A percentile compares a stretch with the other conserved stretches of the same genome.
Evolutionary conservation across 2,797 vertebrate species (phyloP).

Genomic region (Psittacula echo): DNA sequence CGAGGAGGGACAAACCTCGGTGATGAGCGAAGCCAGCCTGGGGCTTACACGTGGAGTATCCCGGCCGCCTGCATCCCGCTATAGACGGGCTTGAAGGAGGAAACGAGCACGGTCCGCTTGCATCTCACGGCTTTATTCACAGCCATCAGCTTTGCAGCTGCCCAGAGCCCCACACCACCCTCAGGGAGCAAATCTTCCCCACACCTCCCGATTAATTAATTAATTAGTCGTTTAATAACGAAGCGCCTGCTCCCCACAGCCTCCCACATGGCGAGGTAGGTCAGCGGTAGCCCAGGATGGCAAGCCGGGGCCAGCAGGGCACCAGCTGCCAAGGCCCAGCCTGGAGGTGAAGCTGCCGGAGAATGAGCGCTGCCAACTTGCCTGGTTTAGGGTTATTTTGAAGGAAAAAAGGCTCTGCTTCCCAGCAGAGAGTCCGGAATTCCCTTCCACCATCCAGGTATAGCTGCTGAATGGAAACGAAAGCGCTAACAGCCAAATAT

Average conservation of each 20-base stretch:
- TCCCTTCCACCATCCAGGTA: not conserved
- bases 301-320: rapidly evolving
- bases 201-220: not conserved
- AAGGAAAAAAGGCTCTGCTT: not conserved
- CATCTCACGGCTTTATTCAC: not conserved
- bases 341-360: rapidly evolving
- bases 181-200: not conserved
- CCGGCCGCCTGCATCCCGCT: not conserved
- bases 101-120: not conserved
- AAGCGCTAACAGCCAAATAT: not conserved
- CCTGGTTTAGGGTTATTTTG: not conserved
- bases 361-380: rapidly evolving
- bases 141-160: not conserved
- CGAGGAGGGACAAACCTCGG: rapidly evolving
- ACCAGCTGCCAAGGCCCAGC: rapidly evolving
- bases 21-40: rapidly evolving
- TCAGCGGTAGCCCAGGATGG: rapidly evolving
- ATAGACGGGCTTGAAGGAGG: not conserved
- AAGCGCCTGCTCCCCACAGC: not conserved
- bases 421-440: not conserved
- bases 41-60: not conserved
- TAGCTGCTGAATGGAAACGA: not conserved
- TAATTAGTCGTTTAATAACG: not conserved
- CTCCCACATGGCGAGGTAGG: not conserved
- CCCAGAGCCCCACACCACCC: not conserved